phyloP scores from a whole-genome alignment of 2,113 vertebrate genomes.

The Cranoglanis bouderius region DNA sequence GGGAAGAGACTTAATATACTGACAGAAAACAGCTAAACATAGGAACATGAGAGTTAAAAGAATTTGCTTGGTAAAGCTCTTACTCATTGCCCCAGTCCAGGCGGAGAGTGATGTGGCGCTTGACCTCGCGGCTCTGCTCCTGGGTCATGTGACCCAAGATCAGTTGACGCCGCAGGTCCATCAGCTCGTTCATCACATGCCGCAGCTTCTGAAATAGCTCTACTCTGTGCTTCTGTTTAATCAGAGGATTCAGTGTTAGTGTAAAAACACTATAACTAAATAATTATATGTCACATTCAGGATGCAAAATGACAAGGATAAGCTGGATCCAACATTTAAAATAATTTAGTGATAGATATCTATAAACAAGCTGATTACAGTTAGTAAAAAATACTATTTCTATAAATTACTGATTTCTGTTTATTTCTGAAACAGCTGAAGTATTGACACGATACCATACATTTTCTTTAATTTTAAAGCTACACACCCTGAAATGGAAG shows the following conservation, averaged over 20 bases:
- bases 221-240: conserved; percentile 89
- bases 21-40: not conserved
- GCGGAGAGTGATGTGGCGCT: conserved; percentile 92
- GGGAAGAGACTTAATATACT: not conserved
- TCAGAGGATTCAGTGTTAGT: not conserved
- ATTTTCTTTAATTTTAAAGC: not conserved
- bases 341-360: not conserved
- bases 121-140: conserved; percentile 94
- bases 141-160: conserved; percentile 93
- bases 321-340: not conserved
- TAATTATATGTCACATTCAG: not conserved
- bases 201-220: conserved; percentile 98
- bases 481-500: not conserved
- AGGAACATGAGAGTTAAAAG: not conserved
- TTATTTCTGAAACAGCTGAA: not conserved
- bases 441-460: not conserved
- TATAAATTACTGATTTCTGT: not conserved
- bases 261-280: not conserved
- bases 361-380: not conserved
- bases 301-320: not conserved
- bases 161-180: conserved; percentile 93
- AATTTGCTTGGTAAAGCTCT: conserved; percentile 59
- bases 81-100: conserved; percentile 99
- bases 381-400: not conserved
- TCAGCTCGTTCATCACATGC: conserved; percentile 97